Percentiles rank a stretch among this genome's conserved stretches.
Conservation (phyloP, 2,888 invertebrate species). For the Eristalis arbustorum region DNA sequence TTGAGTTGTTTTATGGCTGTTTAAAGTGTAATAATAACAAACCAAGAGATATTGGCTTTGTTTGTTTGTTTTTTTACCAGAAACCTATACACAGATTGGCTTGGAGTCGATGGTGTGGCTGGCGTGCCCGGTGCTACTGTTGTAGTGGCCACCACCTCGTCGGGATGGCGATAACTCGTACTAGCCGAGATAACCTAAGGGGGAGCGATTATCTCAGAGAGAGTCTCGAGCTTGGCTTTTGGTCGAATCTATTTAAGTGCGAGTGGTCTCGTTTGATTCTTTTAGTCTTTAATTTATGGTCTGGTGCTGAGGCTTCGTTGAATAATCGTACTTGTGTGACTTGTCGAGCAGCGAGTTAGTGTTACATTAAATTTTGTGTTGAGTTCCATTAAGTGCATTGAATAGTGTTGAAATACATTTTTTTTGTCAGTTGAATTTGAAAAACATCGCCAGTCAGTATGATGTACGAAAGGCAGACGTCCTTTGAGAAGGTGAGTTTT, state of each 20-base stretch:
- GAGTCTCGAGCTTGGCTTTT: conserved; percentile 37
- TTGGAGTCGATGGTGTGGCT: not conserved
- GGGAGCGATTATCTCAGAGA: conserved; percentile 43
- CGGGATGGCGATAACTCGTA: conserved; percentile 55
- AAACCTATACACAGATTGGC: not conserved
- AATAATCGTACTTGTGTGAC: not conserved
- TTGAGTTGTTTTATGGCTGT: not conserved
- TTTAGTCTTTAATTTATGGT: conserved; percentile 63
- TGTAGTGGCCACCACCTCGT: conserved; percentile 25
- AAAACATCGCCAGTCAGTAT: conserved; percentile 34
- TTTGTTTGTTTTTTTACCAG: not conserved
- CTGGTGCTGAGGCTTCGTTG: conserved; percentile 16
- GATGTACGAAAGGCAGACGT: conserved; percentile 76
- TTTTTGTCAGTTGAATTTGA: not conserved
- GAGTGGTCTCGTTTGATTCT: conserved; percentile 41
- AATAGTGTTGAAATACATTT: not conserved
- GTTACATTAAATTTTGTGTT: not conserved
- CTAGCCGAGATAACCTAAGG: conserved; percentile 56
- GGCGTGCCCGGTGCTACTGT: not conserved
- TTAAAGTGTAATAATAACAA: not conserved
- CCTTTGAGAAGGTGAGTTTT: conserved; percentile 78
- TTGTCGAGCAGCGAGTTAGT: not conserved
- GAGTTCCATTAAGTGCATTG: not conserved
- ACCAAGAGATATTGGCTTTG: not conserved
- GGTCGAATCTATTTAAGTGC: conserved; percentile 58